phyloP scores from a whole-genome alignment of 1,140 invertebrate species.

The Zaprionus africanus region DNA sequence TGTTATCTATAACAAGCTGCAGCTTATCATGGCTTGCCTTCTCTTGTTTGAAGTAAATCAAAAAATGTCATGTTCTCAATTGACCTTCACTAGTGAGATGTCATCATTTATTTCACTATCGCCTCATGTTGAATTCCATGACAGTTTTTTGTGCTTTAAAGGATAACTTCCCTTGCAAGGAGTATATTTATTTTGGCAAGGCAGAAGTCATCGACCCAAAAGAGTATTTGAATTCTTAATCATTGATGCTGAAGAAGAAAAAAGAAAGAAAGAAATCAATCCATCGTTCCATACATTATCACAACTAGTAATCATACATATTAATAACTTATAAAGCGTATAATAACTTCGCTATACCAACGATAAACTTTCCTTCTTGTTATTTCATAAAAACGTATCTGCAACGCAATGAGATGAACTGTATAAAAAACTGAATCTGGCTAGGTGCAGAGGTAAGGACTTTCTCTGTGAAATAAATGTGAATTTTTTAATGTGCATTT shows the following conservation, averaged over 20 bases:
- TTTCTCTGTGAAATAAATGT: conserved; percentile 8
- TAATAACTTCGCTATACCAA: not conserved
- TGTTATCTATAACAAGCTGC: not conserved
- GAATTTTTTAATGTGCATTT: not conserved
- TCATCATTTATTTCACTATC: conserved; percentile 69
- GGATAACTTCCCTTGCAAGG: too few relatives aligned
- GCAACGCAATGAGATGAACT: not conserved
- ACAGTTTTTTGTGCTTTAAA: not conserved
- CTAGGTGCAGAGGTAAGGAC: not conserved
- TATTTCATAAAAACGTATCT: not conserved
- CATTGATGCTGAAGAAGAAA: too few relatives aligned
- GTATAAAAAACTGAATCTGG: not conserved
- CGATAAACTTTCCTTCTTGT: not conserved
- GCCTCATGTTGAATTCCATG: conserved; percentile 30
- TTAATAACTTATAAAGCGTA: not conserved
- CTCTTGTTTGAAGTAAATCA: not conserved
- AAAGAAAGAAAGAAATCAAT: too few relatives aligned
- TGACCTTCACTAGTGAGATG: conserved; percentile 26
- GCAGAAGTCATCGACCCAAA: rapidly evolving
- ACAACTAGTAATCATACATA: too few relatives aligned
- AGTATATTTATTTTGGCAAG: too few relatives aligned
- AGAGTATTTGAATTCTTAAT: too few relatives aligned
- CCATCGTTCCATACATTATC: too few relatives aligned
- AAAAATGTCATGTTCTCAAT: conserved; percentile 60
- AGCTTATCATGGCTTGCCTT: not conserved